Evolutionary conservation across 2,888 invertebrate species (phyloP).

Genomic region (Drosophila bunnanda): DNA sequence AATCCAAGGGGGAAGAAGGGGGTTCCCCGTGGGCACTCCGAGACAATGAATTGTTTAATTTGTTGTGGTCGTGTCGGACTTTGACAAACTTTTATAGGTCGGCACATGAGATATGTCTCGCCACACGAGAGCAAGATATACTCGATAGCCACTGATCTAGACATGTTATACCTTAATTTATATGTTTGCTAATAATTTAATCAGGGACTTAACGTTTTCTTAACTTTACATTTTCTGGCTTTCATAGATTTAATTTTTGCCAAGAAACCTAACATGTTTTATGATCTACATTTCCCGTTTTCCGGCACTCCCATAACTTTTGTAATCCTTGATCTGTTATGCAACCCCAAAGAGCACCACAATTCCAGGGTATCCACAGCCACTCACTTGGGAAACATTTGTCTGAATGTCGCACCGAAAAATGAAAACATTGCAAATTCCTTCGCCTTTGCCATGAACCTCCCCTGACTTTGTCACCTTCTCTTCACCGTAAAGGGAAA

Average conservation of each 20-base stretch:
- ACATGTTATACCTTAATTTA: neutral
- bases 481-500: neutral
- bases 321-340: neutral
- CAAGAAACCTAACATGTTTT: too few species aligned
- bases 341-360: neutral
- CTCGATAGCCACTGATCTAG: neutral
- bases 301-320: neutral
- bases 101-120: neutral
- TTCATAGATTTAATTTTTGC: neutral
- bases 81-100: slow-evolving; percentile 41
- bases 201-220: too few species aligned
- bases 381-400: slow-evolving; percentile 40
- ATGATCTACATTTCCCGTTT: neutral
- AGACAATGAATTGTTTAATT: slow-evolving; percentile 76
- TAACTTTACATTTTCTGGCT: neutral
- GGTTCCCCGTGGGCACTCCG: slow-evolving; percentile 1
- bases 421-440: slow-evolving; percentile 69
- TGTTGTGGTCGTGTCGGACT: slow-evolving; percentile 42
- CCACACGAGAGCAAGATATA: slow-evolving; percentile 7
- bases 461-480: slow-evolving; percentile 9
- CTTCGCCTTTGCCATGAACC: slow-evolving; percentile 42
- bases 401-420: slow-evolving; percentile 60
- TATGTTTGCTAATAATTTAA: neutral
- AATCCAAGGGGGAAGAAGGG: slow-evolving; percentile 35
- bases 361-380: slow-evolving; percentile 4